A percentile compares a stretch with the other conserved stretches of the same genome.
These are phyloP conservation scores for Sakesphorus luctuosus DNA, from an alignment of 2,113 vertebrate genomes.

Conservation along the genomic window DNA sequence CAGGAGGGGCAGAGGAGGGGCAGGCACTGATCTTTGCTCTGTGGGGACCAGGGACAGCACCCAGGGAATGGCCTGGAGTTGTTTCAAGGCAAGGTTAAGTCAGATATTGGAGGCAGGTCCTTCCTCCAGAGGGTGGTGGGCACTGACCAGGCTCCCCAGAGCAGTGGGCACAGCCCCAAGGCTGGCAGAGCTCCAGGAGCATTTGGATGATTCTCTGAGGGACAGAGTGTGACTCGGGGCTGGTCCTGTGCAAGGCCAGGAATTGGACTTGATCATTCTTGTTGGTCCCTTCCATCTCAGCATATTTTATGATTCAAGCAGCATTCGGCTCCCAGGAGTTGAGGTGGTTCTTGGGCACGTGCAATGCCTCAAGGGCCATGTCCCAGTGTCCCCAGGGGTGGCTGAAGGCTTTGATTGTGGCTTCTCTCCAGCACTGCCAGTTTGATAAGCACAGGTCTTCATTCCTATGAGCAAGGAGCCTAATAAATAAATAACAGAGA, in stretches of 20 bases:
- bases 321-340: not conserved
- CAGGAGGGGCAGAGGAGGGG: not conserved
- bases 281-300: not conserved
- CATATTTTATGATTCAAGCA: not conserved
- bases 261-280: not conserved
- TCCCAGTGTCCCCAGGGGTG: not conserved
- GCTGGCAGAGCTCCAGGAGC: not conserved
- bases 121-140: not conserved
- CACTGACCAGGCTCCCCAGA: not conserved
- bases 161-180: not conserved
- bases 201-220: not conserved
- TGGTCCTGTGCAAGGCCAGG: not conserved
- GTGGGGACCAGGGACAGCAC: not conserved
- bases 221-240: not conserved
- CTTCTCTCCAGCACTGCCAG: not conserved
- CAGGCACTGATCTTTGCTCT: not conserved
- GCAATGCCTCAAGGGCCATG: not conserved
- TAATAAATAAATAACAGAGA: conserved; percentile 32
- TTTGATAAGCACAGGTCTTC: not conserved
- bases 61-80: not conserved
- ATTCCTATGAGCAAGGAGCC: not conserved
- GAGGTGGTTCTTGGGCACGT: accelerated
- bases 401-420: not conserved
- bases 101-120: not conserved
- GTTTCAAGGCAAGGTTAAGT: not conserved